phyloP scores from a whole-genome alignment of 2,113 vertebrate genomes.

The Corvus cornix region DNA sequence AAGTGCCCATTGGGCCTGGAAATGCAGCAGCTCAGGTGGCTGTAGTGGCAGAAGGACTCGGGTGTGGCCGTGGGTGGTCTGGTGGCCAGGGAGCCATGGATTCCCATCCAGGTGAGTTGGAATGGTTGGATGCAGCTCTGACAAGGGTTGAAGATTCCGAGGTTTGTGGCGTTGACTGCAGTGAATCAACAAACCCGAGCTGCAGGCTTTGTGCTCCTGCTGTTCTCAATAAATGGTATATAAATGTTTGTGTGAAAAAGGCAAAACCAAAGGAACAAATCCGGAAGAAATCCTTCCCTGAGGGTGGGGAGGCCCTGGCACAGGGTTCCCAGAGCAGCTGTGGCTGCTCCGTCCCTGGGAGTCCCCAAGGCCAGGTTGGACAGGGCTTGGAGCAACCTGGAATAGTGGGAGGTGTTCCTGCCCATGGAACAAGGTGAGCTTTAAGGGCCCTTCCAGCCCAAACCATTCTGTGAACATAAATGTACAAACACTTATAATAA shows the following conservation, averaged over 20 bases:
- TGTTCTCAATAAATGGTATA: accelerated
- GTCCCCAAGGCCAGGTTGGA: not conserved
- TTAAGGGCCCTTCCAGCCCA: not conserved
- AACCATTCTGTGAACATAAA: not conserved
- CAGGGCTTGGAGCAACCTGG: accelerated
- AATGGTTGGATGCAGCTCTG: not conserved
- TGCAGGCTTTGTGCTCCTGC: not conserved
- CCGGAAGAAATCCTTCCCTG: not conserved
- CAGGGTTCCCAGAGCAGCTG: not conserved
- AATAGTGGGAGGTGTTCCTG: not conserved
- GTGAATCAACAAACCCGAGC: accelerated
- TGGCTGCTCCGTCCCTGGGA: not conserved
- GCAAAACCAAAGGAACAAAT: not conserved
- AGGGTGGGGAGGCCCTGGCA: not conserved
- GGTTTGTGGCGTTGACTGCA: not conserved
- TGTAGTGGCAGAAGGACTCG: not conserved
- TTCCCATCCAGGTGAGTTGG: not conserved
- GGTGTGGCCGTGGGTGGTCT: accelerated
- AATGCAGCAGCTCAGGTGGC: not conserved
- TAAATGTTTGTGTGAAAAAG: not conserved
- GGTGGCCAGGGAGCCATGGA: not conserved
- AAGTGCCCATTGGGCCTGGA: accelerated
- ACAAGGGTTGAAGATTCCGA: accelerated
- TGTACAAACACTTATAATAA: not conserved
- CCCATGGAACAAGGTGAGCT: not conserved